Evolutionary conservation across 2,797 vertebrate genomes (phyloP).

Genomic region (Synaphobranchus kaupii): DNA sequence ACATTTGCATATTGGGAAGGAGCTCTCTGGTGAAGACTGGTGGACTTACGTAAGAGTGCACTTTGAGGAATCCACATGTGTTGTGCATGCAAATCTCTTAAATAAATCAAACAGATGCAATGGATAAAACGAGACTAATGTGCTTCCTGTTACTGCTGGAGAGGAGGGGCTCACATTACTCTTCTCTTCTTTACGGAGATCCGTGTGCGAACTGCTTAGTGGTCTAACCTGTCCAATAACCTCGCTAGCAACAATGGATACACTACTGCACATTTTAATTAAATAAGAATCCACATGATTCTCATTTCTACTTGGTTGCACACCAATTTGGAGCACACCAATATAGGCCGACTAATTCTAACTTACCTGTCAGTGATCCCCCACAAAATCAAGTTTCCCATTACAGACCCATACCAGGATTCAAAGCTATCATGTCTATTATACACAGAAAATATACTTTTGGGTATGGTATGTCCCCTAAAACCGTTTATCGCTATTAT

Average conservation of each 20-base stretch:
- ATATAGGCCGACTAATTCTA: background rate
- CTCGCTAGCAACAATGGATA: background rate
- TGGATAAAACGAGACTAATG: background rate
- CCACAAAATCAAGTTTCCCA: too few species aligned
- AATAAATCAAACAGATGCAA: background rate
- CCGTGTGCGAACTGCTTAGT: constrained; percentile 16
- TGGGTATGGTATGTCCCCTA: background rate
- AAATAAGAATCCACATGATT: background rate
- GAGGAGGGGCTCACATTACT: background rate
- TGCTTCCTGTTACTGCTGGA: background rate
- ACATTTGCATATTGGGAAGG: too few species aligned
- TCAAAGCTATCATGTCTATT: too few species aligned
- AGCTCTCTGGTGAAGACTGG: background rate
- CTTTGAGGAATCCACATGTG: background rate
- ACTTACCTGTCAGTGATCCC: background rate
- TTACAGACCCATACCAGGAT: background rate
- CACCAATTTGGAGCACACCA: background rate
- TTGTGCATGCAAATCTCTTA: background rate
- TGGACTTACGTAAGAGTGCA: background rate
- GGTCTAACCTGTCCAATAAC: background rate
- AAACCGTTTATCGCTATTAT: background rate
- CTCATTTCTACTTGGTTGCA: background rate
- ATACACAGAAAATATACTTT: background rate
- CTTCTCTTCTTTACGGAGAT: background rate
- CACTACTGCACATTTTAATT: background rate